Conservation (phyloP, 2,888 invertebrate species). For the Chesias legatella region DNA sequence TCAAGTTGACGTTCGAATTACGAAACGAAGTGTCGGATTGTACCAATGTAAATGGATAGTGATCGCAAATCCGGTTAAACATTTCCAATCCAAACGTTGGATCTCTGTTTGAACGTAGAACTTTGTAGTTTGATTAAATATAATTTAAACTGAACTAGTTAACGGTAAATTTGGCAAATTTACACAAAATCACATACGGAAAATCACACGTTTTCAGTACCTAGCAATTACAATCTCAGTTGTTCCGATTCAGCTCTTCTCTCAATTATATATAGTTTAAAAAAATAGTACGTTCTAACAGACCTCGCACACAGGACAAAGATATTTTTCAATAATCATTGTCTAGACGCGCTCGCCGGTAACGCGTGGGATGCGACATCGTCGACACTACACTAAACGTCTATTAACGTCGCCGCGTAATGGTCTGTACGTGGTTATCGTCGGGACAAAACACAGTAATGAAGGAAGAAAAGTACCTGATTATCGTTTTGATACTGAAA, state of each 20-base stretch:
- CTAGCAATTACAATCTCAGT: no score
- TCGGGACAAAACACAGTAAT: neutral
- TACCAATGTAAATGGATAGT: no score
- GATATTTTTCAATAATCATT: constrained; percentile 14
- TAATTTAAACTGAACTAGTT: no score
- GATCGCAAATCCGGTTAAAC: no score
- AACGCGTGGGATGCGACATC: constrained; percentile 8
- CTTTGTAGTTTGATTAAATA: no score
- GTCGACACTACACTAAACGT: constrained; percentile 14
- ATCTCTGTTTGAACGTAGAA: no score
- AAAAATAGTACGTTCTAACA: constrained; percentile 5
- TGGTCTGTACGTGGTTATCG: constrained; percentile 5
- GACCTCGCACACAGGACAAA: constrained; percentile 8
- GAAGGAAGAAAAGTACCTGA: neutral
- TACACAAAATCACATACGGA: no score
- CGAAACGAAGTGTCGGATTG: constrained; percentile 4
- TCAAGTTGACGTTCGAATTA: constrained; percentile 7
- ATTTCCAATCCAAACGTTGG: no score
- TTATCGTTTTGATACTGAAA: constrained; percentile 2
- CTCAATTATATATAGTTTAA: no score
- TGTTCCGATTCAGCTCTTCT: constrained; percentile 32
- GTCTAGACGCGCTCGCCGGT: constrained; percentile 20
- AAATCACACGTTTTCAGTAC: no score
- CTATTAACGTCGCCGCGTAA: constrained; percentile 16
- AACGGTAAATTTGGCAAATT: no score